Base-by-base conservation (phyloP, 2,888 invertebrate genomes). In the Heliothis peltigera region DNA sequence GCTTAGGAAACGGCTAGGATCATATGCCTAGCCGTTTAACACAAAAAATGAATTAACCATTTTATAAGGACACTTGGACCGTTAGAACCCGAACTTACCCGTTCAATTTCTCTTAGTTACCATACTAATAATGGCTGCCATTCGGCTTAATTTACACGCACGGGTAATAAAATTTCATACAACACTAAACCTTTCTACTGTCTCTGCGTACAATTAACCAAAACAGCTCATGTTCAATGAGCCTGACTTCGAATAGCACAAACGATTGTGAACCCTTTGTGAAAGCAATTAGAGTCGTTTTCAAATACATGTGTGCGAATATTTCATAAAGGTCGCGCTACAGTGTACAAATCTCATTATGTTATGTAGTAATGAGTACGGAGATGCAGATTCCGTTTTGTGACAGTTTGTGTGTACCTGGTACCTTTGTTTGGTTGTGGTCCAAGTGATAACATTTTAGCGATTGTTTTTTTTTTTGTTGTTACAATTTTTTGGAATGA, bases 301-400 rank as follows among this genome's bases (percentile, higher is more conserved):
- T 78, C n/a, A 57, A 17, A 53, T 69, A 64, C 54, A 47, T 49
- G 21, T 18, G 32, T 47, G 56, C 58, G 61, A 81, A 84, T 82
- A 83, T 75, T 82, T 82, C 77, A 81, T 84, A 84, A 82, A 82
- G 83, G 80, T 81, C 63, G 77, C 28, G 67, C 71, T 79, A 80
- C 79, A 59, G 75, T 75, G 72, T 81, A 83, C 84, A 84, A 85
- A 85, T 80, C 84, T 89, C 84, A 86, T 89, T 87, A 88, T 82
- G 82, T 85, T 78, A 81, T 73, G 80, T 74, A 79, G 77, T 86
- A 88, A 89, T 85, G 87, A 88, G 85, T 80, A 84, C 81, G 76
- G 84, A 83, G 83, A 79, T 83, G 86, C 85, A 84, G 82, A 85
- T 85, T 84, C 83, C 80, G 84, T 84, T 85, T 84, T 84, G 79